Conservation (phyloP, 2,797 vertebrate genomes). For the Florisuga fusca region DNA sequence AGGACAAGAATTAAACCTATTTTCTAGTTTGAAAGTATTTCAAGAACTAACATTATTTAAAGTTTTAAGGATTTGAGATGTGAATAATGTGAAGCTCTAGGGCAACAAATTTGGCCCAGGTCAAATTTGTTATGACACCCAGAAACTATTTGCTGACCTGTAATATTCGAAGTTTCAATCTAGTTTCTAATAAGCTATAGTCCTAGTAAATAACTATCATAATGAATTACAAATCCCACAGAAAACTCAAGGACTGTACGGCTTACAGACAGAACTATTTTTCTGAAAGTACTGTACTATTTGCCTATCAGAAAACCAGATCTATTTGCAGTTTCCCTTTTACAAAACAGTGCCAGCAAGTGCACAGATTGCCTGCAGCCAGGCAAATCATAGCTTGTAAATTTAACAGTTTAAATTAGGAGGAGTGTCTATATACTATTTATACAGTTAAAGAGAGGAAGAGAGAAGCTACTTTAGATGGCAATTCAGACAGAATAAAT, state of each 20-base stretch:
- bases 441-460: not conserved
- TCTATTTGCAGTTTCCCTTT: not conserved
- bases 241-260: not conserved
- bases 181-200: conserved; percentile 6
- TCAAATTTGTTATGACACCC: not conserved
- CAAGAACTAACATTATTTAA: not conserved
- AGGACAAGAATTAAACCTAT: not conserved
- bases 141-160: not conserved
- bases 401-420: not conserved
- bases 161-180: conserved; percentile 11
- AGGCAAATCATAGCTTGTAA: not conserved
- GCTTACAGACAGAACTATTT: not conserved
- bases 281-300: not conserved
- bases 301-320: not conserved
- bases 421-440: not conserved
- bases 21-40: not conserved
- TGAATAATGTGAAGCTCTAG: not conserved
- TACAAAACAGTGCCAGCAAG: not conserved
- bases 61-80: not conserved
- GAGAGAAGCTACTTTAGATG: conserved; percentile 1
- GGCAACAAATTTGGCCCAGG: not conserved
- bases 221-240: conserved; percentile 1
- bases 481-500: conserved; percentile 39
- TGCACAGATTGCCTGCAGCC: not conserved
- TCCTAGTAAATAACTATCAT: not conserved